Percentiles rank a stretch among this genome's conserved stretches.
phyloP scores from a whole-genome alignment of 2,888 invertebrate species.

The Scaptomyza caliginosa region DNA sequence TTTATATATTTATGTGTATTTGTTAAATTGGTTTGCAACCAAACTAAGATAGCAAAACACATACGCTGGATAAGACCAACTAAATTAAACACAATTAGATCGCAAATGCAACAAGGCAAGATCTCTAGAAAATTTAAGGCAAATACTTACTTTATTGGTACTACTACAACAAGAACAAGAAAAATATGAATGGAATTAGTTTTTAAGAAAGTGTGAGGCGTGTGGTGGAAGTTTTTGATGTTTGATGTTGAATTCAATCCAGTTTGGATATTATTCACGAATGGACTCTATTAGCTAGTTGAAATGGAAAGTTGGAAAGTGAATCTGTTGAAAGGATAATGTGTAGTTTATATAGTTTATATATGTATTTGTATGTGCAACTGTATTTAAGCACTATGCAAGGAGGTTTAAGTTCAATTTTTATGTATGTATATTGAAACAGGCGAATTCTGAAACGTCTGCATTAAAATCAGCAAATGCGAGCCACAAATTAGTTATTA shows the following conservation, averaged over 20 bases:
- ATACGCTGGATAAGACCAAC: constrained; percentile 78
- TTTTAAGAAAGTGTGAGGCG: constrained; percentile 16
- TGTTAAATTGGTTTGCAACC: constrained; percentile 53
- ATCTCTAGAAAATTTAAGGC: constrained; percentile 34
- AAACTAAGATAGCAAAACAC: constrained; percentile 33
- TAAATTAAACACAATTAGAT: constrained; percentile 61
- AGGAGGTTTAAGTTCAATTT: constrained; percentile 39
- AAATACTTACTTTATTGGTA: constrained; percentile 54
- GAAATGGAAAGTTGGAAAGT: constrained; percentile 40
- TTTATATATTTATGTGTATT: constrained; percentile 43
- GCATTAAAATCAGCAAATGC: constrained; percentile 71
- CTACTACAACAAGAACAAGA: constrained; percentile 3
- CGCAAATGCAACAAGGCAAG: constrained; percentile 19
- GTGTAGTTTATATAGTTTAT: constrained; percentile 38
- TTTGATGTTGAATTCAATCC: constrained; percentile 46
- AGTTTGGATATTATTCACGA: constrained; percentile 9
- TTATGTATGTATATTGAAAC: constrained; percentile 43
- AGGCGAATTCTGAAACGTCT: constrained; percentile 49
- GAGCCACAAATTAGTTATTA: constrained; percentile 66
- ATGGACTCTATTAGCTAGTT: constrained; percentile 50
- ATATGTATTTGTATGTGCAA: constrained; percentile 26
- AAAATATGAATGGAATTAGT: constrained; percentile 14
- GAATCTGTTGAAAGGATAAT: constrained; percentile 52
- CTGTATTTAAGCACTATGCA: constrained; percentile 18
- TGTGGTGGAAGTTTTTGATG: constrained; percentile 8